Evolutionary conservation across 2,113 vertebrate species (phyloP).

Genomic region (Apteryx mantelli): DNA sequence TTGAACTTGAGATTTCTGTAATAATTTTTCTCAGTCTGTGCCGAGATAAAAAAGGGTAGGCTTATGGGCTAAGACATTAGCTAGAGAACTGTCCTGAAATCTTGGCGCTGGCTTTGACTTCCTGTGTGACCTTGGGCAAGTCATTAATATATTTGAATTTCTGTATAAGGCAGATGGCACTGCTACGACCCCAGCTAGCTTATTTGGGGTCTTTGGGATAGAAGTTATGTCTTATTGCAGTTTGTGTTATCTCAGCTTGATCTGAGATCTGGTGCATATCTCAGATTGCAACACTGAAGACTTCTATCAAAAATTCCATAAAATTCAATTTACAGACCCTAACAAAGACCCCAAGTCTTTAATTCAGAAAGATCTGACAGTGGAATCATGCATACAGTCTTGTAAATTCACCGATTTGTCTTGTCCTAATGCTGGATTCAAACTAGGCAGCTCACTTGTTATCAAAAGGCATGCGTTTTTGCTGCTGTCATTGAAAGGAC

Average conservation of each 20-base stretch:
- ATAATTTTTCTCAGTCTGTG: background rate
- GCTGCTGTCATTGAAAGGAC: background rate
- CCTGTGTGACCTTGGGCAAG: background rate
- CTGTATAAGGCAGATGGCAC: background rate
- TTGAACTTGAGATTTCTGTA: constrained; percentile 61
- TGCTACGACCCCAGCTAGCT: background rate
- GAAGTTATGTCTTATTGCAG: background rate
- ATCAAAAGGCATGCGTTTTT: background rate
- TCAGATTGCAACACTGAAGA: background rate
- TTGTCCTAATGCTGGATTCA: background rate
- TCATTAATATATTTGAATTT: background rate
- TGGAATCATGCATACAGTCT: background rate
- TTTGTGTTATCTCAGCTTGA: background rate
- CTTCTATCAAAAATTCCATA: background rate
- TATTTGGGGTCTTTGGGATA: background rate
- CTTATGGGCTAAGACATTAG: background rate
- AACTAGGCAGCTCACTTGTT: background rate
- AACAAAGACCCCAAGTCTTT: background rate
- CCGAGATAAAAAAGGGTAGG: background rate
- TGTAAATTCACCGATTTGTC: background rate
- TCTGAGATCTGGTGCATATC: rapidly evolving
- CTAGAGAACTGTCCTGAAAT: background rate
- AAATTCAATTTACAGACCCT: background rate
- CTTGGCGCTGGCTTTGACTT: background rate
- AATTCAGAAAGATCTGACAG: background rate